Percentiles rank a stretch among this genome's conserved stretches.
Conservation (phyloP, 2,113 vertebrate species). For the Antigone vipio region DNA sequence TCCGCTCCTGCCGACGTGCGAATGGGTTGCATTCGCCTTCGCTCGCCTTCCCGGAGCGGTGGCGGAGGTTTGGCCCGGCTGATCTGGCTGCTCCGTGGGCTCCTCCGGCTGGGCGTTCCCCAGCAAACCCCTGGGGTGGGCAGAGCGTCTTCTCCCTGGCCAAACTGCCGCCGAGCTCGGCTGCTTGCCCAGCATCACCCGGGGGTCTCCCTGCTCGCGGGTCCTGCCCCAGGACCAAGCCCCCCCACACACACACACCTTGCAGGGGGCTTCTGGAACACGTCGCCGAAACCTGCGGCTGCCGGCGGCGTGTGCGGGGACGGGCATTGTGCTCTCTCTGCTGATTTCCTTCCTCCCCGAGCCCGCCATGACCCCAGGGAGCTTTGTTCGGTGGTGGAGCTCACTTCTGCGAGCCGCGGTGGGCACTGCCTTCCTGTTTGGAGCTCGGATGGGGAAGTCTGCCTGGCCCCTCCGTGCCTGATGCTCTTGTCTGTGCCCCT, state of each 20-base stretch:
- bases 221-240: not conserved
- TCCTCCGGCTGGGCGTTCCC: not conserved
- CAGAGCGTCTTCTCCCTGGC: not conserved
- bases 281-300: accelerated
- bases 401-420: not conserved
- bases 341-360: not conserved
- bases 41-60: not conserved
- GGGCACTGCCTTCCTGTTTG: not conserved
- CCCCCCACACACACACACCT: not conserved
- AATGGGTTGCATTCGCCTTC: not conserved
- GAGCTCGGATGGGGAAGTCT: not conserved
- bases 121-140: not conserved
- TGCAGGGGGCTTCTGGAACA: not conserved
- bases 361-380: not conserved
- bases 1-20: not conserved
- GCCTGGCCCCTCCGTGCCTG: accelerated
- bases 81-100: too few species aligned
- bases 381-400: not conserved
- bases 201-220: not conserved
- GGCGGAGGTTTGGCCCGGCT: not conserved
- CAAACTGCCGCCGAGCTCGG: too few species aligned
- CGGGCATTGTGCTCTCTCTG: not conserved
- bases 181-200: not conserved
- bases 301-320: accelerated
- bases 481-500: accelerated